Evolutionary conservation across 2,113 vertebrate species (phyloP).

Genomic region (Prolemur simus): DNA sequence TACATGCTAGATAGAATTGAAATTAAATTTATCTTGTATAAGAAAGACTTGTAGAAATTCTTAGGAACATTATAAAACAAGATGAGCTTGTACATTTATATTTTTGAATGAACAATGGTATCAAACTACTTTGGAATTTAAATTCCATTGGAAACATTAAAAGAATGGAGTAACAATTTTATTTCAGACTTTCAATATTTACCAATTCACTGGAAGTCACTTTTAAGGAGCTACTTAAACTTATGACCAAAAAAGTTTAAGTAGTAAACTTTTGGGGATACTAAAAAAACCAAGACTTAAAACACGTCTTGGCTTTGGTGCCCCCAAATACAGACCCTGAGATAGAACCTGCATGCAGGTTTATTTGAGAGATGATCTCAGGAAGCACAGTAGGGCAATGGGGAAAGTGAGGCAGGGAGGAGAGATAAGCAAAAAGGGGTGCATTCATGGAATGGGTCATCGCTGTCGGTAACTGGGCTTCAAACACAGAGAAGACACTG

Average conservation of each 20-base stretch:
- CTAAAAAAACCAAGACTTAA: background rate
- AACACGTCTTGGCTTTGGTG: background rate
- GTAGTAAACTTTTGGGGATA: no score
- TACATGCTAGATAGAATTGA: background rate
- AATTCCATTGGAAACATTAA: background rate
- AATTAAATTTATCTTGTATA: background rate
- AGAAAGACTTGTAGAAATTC: background rate
- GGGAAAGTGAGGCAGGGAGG: background rate
- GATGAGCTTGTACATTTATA: background rate
- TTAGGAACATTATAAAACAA: background rate
- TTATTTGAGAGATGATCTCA: background rate
- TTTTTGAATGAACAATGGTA: background rate
- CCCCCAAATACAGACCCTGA: background rate
- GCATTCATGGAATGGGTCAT: background rate
- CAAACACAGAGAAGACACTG: background rate
- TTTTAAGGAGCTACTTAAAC: background rate
- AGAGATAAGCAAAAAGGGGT: background rate
- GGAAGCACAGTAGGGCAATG: background rate
- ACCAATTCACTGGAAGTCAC: background rate
- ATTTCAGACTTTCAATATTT: slow-evolving; percentile 6
- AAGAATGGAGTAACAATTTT: background rate
- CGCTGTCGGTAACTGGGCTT: background rate
- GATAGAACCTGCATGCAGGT: background rate
- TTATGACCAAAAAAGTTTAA: background rate
- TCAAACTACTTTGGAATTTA: background rate